A percentile compares a stretch with the other conserved stretches of the same genome.
These are phyloP conservation scores for Oenanthe melanoleuca DNA, from an alignment of 2,113 vertebrate species.

Conservation along the genomic window DNA sequence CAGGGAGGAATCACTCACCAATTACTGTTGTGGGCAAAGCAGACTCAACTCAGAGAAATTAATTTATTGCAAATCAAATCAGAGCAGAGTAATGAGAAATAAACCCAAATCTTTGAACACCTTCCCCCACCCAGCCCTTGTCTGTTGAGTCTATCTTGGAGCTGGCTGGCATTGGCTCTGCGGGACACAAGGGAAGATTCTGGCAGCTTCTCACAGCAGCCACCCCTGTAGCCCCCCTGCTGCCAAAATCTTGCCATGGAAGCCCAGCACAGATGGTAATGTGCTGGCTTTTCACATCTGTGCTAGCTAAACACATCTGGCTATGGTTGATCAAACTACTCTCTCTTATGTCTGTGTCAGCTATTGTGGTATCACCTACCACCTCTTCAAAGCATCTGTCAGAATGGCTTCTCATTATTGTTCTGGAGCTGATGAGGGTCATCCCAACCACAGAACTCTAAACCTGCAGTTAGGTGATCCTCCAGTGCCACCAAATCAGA, in stretches of 20 bases:
- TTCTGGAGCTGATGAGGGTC: not conserved
- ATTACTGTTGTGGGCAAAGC: not conserved
- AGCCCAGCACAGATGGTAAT: not conserved
- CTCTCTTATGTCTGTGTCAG: not conserved
- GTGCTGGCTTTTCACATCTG: not conserved
- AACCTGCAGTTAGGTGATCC: not conserved
- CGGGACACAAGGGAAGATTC: fast-evolving
- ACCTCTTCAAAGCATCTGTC: not conserved
- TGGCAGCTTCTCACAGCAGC: not conserved
- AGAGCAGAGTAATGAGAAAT: not conserved
- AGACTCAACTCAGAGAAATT: not conserved
- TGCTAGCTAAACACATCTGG: not conserved
- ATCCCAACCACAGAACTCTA: not conserved
- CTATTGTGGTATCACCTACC: not conserved
- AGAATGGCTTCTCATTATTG: not conserved
- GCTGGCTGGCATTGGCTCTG: fast-evolving
- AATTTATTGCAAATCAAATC: not conserved
- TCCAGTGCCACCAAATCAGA: not conserved
- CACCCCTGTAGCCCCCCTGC: not conserved
- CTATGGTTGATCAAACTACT: not conserved
- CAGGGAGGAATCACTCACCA: not conserved
- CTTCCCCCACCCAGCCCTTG: not conserved
- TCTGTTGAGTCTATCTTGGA: fast-evolving
- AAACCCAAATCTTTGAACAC: not conserved
- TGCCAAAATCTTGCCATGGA: not conserved